Conservation (phyloP, 2,888 invertebrate genomes). For the Eulithis prunata region DNA sequence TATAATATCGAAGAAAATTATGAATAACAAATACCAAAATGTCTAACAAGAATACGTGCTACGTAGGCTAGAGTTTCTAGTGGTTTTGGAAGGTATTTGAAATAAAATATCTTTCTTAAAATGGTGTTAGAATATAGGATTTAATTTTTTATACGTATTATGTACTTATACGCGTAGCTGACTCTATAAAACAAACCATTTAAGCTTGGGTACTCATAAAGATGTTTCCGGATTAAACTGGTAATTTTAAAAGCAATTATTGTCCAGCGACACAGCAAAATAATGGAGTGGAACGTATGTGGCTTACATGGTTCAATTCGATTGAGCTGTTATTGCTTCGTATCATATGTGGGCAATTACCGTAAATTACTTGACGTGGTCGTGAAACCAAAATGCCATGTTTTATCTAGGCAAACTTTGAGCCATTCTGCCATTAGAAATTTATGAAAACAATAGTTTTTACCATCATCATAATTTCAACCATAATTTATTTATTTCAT, state of each 20-base stretch:
- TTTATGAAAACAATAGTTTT: no score
- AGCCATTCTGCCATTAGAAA: no score
- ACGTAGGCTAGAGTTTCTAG: background rate
- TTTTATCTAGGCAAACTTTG: no score
- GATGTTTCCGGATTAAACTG: background rate
- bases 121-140: background rate
- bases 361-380: background rate
- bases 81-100: background rate
- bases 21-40: background rate
- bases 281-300: background rate
- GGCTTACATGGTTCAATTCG: background rate
- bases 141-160: no score
- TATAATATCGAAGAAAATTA: background rate
- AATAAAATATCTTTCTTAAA: background rate
- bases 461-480: no score
- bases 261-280: background rate
- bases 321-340: background rate
- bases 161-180: no score
- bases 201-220: background rate
- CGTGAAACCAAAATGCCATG: background rate
- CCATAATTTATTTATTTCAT: no score
- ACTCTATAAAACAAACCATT: background rate
- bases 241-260: slow-evolving; percentile 5
- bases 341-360: background rate
- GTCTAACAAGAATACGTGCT: background rate